A percentile compares a stretch with the other conserved stretches of the same genome.
Conservation (phyloP, 2,888 invertebrate genomes). For the Chymomyza amoena region DNA sequence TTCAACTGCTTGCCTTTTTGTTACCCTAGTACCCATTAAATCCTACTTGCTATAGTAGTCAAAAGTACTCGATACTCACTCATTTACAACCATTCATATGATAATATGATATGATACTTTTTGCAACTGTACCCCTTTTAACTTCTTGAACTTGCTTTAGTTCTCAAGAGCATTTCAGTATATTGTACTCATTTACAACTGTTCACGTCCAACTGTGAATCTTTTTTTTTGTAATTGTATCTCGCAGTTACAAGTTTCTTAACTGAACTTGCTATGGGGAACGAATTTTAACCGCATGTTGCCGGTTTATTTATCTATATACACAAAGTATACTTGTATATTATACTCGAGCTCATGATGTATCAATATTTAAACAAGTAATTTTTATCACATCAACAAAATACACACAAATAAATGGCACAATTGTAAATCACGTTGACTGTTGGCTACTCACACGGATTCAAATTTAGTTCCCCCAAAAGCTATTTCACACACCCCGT, state of each 20-base stretch:
- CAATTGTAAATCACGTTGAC: slow-evolving; percentile 52
- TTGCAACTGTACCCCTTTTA: not conserved
- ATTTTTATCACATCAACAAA: slow-evolving; percentile 44
- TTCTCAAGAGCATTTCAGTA: not conserved
- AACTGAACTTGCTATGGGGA: not conserved
- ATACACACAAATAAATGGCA: slow-evolving; percentile 56
- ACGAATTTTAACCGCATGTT: not conserved
- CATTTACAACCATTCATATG: too few relatives aligned
- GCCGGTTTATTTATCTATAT: not conserved
- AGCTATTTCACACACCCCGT: not conserved
- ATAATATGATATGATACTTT: not conserved
- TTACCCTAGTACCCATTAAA: too few relatives aligned
- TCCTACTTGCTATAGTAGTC: too few relatives aligned
- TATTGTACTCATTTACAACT: not conserved
- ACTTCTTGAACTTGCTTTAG: not conserved
- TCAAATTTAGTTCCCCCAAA: not conserved
- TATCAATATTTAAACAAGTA: slow-evolving; percentile 47
- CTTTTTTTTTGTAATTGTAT: not conserved
- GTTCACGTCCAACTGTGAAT: not conserved
- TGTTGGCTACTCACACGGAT: not conserved
- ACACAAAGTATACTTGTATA: not conserved
- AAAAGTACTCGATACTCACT: too few relatives aligned
- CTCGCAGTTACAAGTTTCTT: not conserved
- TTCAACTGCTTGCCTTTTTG: too few relatives aligned
- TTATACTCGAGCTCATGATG: not conserved